phyloP scores from a whole-genome alignment of 1,140 invertebrate genomes.

The Ladona fulva region DNA sequence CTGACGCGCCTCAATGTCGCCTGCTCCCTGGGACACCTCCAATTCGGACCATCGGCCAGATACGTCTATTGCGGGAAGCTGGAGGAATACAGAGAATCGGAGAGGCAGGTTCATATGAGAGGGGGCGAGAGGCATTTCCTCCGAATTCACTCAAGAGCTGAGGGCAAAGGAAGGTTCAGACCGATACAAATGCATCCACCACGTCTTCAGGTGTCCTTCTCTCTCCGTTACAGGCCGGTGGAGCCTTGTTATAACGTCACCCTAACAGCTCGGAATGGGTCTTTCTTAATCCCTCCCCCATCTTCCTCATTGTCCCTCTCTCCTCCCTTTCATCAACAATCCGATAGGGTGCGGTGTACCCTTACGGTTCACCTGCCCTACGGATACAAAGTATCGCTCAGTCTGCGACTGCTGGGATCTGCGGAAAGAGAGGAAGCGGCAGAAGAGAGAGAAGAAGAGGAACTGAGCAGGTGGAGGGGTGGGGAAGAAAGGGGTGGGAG shows the following conservation, averaged over 20 bases:
- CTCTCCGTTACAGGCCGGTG: constrained; percentile 47
- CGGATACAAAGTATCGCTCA: constrained; percentile 47
- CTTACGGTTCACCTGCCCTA: constrained; percentile 53
- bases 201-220: constrained; percentile 33
- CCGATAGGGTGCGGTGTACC: constrained; percentile 36
- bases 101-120: background rate
- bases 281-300: constrained; percentile 45
- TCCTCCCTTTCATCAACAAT: background rate
- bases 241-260: constrained; percentile 56
- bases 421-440: background rate
- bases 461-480: background rate
- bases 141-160: background rate
- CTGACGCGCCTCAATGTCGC: constrained; percentile 52
- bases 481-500: background rate
- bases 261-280: constrained; percentile 46
- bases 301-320: constrained; percentile 33
- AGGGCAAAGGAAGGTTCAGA: background rate
- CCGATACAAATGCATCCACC: background rate
- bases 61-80: background rate
- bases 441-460: background rate
- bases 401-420: constrained; percentile 39
- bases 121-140: background rate
- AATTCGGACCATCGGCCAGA: constrained; percentile 36
- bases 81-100: background rate
- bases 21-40: constrained; percentile 45